Evolutionary conservation across 2,797 vertebrate species (phyloP), one percentile per base, ranked within the genome.

Genomic region (Thaleichthys pacificus): DNA sequence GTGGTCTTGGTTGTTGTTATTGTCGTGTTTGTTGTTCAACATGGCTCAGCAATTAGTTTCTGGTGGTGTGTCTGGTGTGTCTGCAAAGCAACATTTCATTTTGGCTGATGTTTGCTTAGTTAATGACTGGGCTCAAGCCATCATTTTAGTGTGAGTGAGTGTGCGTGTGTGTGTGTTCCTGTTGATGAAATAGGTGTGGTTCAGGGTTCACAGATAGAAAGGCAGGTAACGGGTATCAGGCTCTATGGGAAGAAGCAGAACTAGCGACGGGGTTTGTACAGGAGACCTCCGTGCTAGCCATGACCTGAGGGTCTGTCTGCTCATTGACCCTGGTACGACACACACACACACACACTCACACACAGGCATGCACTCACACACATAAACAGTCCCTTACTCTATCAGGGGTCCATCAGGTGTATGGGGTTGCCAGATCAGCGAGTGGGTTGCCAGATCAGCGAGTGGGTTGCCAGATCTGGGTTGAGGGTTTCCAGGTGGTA

Each of bases 291-390:
- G 6, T 35, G 32, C 32, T 35, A 5, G 32, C 32, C 32, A 35
- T 35, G 32, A 35, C 32, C 32, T 35, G 32, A 35, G 5, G 32
- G 32, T 35, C 32, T 35, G 32, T 35, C 32, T 35, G 6, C 32
- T 35, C 32, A 35, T 7, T 35, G 32, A 35, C 32, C 32, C 32
- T 35, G 42, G 14, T 47, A 47, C 7, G 14, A 63, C 61, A 32
- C 61, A 63, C 47, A 63, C 61, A 32, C 61, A 63, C 61, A 32
- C 32, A 32, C 24, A 61, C 58, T 17, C 58, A 22, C 58, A 61
- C 58, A 61, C 58, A 61, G 14, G 24, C 47, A 51, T 51, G 47
- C 47, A 51, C 47, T 12, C 47, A 12, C 47, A 51, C 47, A 12
- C 47, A 51, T 3, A 51, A 51, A 51, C 47, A 51, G 11, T 12